Percentiles rank a stretch among this genome's conserved stretches.
phyloP scores from a whole-genome alignment of 2,797 vertebrate genomes.

The Xiphophorus birchmanni region DNA sequence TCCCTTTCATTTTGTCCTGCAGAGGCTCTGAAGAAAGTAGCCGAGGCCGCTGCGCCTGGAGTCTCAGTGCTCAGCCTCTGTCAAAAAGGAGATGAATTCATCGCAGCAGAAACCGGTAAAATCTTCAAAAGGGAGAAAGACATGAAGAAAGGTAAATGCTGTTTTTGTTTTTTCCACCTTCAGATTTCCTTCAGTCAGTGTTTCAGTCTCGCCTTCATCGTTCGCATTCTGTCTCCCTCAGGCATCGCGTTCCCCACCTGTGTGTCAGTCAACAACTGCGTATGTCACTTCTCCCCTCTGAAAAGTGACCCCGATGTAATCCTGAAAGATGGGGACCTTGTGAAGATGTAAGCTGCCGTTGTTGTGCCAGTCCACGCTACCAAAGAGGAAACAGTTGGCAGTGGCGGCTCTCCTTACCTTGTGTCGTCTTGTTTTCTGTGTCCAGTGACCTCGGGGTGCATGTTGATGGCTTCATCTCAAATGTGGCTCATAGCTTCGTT shows the following conservation, averaged over 20 bases:
- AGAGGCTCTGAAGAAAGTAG: slow-evolving; percentile 89
- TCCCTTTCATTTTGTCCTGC: slow-evolving; percentile 7
- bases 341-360: slow-evolving; percentile 89
- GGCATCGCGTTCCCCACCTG: slow-evolving; percentile 97
- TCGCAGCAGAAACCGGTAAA: slow-evolving; percentile 93
- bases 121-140: slow-evolving; percentile 99
- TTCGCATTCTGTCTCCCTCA: slow-evolving; percentile 49
- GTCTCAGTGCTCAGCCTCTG: slow-evolving; percentile 90
- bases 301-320: slow-evolving; percentile 94
- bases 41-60: slow-evolving; percentile 84
- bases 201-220: background rate
- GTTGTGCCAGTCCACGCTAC: background rate
- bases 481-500: slow-evolving; percentile 93
- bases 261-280: slow-evolving; percentile 96
- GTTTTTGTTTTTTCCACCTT: background rate
- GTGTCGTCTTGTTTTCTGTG: slow-evolving; percentile 12
- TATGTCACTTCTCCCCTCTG: slow-evolving; percentile 97
- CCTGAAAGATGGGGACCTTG: slow-evolving; percentile 92
- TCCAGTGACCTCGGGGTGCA: slow-evolving; percentile 94
- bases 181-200: background rate
- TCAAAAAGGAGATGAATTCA: slow-evolving; percentile 92
- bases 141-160: slow-evolving; percentile 92
- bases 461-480: slow-evolving; percentile 96
- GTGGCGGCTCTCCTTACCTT: background rate
- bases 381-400: background rate